A percentile compares a stretch with the other conserved stretches of the same genome.
Conservation (phyloP, 2,888 invertebrate genomes). For the Drosophila meridionalis region DNA sequence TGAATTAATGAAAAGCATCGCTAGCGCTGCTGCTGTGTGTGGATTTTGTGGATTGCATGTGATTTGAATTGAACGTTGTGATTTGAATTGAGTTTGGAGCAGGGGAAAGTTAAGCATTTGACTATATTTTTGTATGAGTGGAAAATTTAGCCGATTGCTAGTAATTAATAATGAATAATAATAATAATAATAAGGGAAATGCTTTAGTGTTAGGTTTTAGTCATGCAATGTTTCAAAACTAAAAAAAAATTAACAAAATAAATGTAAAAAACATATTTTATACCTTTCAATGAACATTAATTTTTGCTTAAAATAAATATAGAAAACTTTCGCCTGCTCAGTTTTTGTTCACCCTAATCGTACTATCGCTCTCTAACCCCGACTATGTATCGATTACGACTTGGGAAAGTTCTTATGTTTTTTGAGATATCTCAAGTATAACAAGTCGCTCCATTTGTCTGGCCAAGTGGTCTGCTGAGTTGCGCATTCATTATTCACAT, state of each 20-base stretch:
- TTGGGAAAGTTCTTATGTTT: not conserved
- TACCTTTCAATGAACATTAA: too few relatives aligned
- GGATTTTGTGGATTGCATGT: not conserved
- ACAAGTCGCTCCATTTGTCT: not conserved
- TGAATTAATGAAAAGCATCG: not conserved
- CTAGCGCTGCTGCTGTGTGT: not conserved
- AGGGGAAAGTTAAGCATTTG: not conserved
- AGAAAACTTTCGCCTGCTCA: not conserved
- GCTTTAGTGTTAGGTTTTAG: too few relatives aligned
- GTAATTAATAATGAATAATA: too few relatives aligned
- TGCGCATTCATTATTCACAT: constrained; percentile 31
- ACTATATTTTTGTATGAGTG: not conserved
- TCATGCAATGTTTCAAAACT: too few relatives aligned
- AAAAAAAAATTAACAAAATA: too few relatives aligned
- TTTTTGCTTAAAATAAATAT: not conserved
- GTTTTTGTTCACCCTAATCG: not conserved
- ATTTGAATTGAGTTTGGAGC: not conserved
- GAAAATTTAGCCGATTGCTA: not conserved
- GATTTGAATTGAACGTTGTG: not conserved
- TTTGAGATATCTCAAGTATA: not conserved
- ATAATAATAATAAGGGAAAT: too few relatives aligned
- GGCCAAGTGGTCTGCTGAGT: constrained; percentile 6
- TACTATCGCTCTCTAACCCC: too few relatives aligned
- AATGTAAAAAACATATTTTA: too few relatives aligned
- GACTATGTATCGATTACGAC: not conserved